Evolutionary conservation across 2,888 invertebrate genomes (phyloP).

Genomic region (Lottia gigantea): DNA sequence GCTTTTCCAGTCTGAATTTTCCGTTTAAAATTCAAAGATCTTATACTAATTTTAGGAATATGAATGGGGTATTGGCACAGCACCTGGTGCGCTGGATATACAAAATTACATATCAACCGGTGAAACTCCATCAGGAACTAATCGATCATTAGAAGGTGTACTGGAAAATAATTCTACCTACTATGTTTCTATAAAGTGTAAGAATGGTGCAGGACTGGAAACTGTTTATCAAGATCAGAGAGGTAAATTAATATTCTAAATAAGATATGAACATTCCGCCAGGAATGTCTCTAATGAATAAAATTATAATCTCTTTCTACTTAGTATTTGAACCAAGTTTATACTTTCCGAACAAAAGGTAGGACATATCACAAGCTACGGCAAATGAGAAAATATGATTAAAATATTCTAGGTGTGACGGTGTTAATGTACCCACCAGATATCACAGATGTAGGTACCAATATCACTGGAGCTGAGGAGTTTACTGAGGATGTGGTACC

Average conservation of each 20-base stretch:
- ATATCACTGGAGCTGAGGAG: constrained; percentile 29
- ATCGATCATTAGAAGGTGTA: constrained; percentile 35
- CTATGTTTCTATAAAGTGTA: constrained; percentile 40
- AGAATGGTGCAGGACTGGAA: constrained; percentile 38
- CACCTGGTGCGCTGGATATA: constrained; percentile 36
- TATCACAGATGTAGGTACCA: constrained; percentile 32
- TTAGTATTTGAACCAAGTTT: too few species aligned
- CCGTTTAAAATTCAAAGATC: too few species aligned
- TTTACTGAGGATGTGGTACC: constrained; percentile 35
- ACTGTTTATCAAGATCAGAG: constrained; percentile 32
- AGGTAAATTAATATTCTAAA: too few species aligned
- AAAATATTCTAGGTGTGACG: constrained; percentile 40
- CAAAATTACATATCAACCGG: constrained; percentile 40
- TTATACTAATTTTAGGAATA: constrained; percentile 48
- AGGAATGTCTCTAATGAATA: too few species aligned
- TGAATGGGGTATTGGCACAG: constrained; percentile 49
- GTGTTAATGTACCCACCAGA: constrained; percentile 36
- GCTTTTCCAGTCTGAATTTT: too few species aligned
- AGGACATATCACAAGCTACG: too few species aligned
- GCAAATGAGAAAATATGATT: too few species aligned
- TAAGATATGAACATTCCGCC: too few species aligned
- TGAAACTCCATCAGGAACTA: constrained; percentile 35
- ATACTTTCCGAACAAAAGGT: too few species aligned
- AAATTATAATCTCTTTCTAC: too few species aligned
- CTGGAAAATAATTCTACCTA: constrained; percentile 39